Evolutionary conservation across 2,888 invertebrate genomes (phyloP), one percentile per base, ranked within the genome.

Genomic region (Cenopis cana): DNA sequence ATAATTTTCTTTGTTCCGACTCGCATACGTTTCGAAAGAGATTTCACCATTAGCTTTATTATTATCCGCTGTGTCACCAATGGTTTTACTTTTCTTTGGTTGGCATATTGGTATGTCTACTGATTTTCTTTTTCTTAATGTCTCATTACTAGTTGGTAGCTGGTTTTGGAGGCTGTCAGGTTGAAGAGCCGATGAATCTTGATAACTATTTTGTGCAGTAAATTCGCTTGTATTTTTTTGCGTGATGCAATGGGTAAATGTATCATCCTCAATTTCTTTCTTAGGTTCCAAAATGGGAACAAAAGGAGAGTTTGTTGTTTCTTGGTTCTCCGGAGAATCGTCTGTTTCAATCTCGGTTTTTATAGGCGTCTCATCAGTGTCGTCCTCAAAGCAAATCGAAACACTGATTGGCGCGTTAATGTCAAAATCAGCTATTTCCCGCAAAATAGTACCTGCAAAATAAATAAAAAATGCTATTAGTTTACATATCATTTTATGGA

Each of bases 361-460:
- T 36, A 66, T 14, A 55, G 46, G 12, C 6, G 9, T 24, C 29
- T 56, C 61, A 50, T 67, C 60, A 38, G 29, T 24, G 18, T 71
- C 64, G 1, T 46, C 59, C 5, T 66, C 66, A 67, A 67, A 66
- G 24, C 14, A 49, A 1, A 71, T 49, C n/a, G 66, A 24, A 12
- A 61, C 5, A 17, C 55, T 49, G 17, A 71, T 50, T 12, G 60
- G 66, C 4, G 66, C 61, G 8, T 33, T 60, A 24, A 50, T 55
- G 60, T 71, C 71, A 67, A 67, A 67, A 14, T 49, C 55, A 4
- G 67, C 60, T 24, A 71, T 14, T 20, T 61, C 60, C 8, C 49
- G 36, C 10, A 61, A 17, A 61, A 67, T 38, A 41, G 17, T 50
- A 56, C 67, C 71, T 71, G 67, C 0, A 69, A 62, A 20, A 69